These are phyloP conservation scores for Budorcas taxicolor DNA, from an alignment of 2,113 vertebrate species.

Conservation along the genomic window DNA sequence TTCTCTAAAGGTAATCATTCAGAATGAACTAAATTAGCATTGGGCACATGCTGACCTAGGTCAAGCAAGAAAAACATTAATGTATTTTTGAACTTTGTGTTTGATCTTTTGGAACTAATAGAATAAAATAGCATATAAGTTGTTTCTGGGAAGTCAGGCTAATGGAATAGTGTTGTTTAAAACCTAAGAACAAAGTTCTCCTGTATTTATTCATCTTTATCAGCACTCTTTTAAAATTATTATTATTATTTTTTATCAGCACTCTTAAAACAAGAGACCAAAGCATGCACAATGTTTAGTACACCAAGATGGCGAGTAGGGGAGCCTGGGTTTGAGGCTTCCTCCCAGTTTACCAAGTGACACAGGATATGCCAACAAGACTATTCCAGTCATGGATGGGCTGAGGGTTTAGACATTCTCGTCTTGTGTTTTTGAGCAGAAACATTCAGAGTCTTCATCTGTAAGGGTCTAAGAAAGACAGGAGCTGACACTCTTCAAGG, in stretches of 20 bases:
- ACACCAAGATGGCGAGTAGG: fast-evolving
- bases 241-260: neutral
- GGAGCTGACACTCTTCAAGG: neutral
- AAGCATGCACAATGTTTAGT: fast-evolving
- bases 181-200: neutral
- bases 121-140: neutral
- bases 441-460: no score
- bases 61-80: neutral
- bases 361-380: neutral
- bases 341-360: neutral
- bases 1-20: neutral
- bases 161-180: neutral
- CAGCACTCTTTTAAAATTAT: neutral
- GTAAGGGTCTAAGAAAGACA: neutral
- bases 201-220: neutral
- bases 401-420: neutral
- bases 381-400: neutral
- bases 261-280: neutral
- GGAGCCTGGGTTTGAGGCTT: neutral
- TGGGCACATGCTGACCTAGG: neutral
- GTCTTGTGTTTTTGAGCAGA: neutral
- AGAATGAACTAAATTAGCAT: neutral
- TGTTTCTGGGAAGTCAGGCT: neutral
- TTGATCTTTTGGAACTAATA: neutral
- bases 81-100: neutral